Evolutionary conservation across 2,797 vertebrate genomes (phyloP).

Genomic region (Galaxias olidus): DNA sequence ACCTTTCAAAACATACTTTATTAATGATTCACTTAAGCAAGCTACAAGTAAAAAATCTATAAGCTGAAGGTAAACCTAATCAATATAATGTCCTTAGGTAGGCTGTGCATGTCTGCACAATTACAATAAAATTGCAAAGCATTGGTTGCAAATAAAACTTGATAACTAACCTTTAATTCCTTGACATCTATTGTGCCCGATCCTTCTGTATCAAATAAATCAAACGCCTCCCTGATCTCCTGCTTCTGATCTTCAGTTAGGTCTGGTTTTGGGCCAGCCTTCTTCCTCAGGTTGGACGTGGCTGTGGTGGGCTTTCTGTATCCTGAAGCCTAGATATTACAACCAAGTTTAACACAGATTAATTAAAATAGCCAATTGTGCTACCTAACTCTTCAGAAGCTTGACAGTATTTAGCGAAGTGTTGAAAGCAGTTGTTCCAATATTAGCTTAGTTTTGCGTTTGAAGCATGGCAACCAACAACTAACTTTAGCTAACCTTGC

Average conservation of each 20-base stretch:
- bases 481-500: too few species aligned
- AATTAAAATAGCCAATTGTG: neutral
- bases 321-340: constrained; percentile 75
- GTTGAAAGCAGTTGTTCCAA: too few species aligned
- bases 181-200: constrained; percentile 90
- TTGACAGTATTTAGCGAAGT: too few species aligned
- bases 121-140: too few species aligned
- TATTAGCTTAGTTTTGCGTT: too few species aligned
- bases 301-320: constrained; percentile 68
- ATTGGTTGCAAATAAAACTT: neutral
- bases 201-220: constrained; percentile 90
- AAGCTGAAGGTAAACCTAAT: too few species aligned
- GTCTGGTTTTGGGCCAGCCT: constrained; percentile 76
- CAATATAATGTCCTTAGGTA: too few species aligned
- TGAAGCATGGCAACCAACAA: too few species aligned
- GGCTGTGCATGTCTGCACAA: too few species aligned
- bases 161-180: constrained; percentile 85
- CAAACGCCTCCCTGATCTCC: constrained; percentile 93
- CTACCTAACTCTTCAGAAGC: neutral
- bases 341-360: neutral
- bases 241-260: constrained; percentile 89
- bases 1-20: constrained; percentile 72
- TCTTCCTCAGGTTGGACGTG: constrained; percentile 75
- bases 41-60: too few species aligned
- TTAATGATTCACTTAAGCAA: neutral